phyloP scores from a whole-genome alignment of 1,140 invertebrate genomes.

The Drosophila insularis region DNA sequence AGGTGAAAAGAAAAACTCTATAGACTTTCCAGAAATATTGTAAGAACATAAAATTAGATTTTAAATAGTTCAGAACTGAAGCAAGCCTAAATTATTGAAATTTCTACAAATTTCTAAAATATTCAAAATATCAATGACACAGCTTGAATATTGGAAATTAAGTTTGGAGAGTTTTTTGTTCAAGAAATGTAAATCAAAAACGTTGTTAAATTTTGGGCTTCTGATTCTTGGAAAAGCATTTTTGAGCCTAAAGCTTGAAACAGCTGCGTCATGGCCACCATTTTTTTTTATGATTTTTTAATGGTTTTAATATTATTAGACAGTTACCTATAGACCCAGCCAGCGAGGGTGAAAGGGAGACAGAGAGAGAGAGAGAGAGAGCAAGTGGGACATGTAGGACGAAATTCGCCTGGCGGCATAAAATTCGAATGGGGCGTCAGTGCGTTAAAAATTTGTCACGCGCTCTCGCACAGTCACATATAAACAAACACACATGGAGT shows the following conservation, averaged over 20 bases:
- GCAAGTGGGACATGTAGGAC: neutral
- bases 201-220: neutral
- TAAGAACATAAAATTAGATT: too few relatives aligned
- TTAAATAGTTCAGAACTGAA: too few relatives aligned
- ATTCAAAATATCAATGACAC: too few relatives aligned
- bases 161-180: too few relatives aligned
- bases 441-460: constrained; percentile 78
- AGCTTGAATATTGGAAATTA: too few relatives aligned
- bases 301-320: constrained; percentile 63
- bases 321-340: constrained; percentile 30
- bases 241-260: constrained; percentile 16
- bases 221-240: neutral
- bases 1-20: too few relatives aligned
- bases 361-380: neutral
- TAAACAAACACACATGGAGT: constrained; percentile 28
- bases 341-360: neutral
- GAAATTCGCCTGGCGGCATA: constrained; percentile 36
- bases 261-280: neutral
- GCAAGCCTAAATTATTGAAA: too few relatives aligned
- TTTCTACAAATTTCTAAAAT: too few relatives aligned
- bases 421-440: constrained; percentile 60
- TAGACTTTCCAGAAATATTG: too few relatives aligned
- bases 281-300: constrained; percentile 48
- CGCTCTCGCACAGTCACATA: constrained; percentile 21
- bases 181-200: neutral